These are phyloP conservation scores for Lophotriccus pileatus DNA, from an alignment of 2,797 vertebrate genomes.

Conservation along the genomic window DNA sequence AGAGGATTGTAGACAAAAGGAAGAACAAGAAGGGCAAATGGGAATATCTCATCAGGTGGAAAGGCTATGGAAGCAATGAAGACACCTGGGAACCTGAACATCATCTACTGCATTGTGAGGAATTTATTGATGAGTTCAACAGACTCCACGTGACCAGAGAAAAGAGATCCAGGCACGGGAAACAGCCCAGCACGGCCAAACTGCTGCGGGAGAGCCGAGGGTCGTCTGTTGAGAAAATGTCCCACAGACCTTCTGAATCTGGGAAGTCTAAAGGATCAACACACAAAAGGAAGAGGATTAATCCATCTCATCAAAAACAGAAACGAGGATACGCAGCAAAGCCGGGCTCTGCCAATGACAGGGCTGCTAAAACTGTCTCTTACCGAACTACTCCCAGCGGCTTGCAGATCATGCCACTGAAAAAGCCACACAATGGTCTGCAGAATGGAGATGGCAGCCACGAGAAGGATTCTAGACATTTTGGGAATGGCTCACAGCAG, in stretches of 20 bases:
- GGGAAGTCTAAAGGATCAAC: slow-evolving; percentile 79
- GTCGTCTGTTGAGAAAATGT: slow-evolving; percentile 68
- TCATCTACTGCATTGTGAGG: slow-evolving; percentile 94
- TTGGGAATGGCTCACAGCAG: slow-evolving; percentile 81
- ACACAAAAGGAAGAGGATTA: slow-evolving; percentile 88
- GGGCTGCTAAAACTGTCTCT: slow-evolving; percentile 85
- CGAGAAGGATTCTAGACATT: slow-evolving; percentile 79
- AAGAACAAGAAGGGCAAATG: slow-evolving; percentile 98
- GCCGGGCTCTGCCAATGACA: slow-evolving; percentile 77
- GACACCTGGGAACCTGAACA: slow-evolving; percentile 98
- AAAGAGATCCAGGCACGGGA: slow-evolving; percentile 82
- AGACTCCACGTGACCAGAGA: slow-evolving; percentile 84
- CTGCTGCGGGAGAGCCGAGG: slow-evolving; percentile 74
- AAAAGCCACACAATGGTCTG: slow-evolving; percentile 85
- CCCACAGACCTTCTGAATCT: slow-evolving; percentile 77
- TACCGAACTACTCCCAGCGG: slow-evolving; percentile 86
- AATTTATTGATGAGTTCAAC: slow-evolving; percentile 97
- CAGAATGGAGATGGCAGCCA: slow-evolving; percentile 84
- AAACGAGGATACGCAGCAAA: slow-evolving; percentile 81
- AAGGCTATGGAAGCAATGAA: slow-evolving; percentile 93
- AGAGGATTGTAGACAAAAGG: slow-evolving; percentile 96
- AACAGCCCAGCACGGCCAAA: slow-evolving; percentile 72
- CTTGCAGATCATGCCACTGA: slow-evolving; percentile 86
- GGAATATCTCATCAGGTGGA: slow-evolving; percentile 98
- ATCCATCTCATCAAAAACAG: slow-evolving; percentile 80